Base-by-base conservation (phyloP, 2,888 invertebrate genomes). In the Trachelus iudaicus region DNA sequence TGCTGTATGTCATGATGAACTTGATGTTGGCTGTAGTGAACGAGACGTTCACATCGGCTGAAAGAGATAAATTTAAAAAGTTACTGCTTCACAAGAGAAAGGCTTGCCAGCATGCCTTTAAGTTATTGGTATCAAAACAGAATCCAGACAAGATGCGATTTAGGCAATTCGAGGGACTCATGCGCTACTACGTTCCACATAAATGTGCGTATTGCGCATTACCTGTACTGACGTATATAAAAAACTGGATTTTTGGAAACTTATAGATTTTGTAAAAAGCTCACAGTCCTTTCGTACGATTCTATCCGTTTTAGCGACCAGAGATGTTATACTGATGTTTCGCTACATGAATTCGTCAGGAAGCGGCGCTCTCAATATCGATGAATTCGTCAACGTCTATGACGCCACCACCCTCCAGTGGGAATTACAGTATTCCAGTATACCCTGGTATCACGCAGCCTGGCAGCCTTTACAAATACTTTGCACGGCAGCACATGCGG, bases 11-110 rank as follows among this genome's bases (percentile, higher is more conserved):
- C 73, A 94, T 97, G 83, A 97, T 97, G 97, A 97, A 97, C 92
- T 93, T 97, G 95, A 96, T 97, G 95, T 93, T 97, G 85, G 97
- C 97, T 79, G 97, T 97, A 40, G 97, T 97, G 6, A 97, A 97
- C 91, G 97, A 97, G 92, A 96, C 97, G 1, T 98, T 97, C 90
- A 97, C 97, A 0, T 94, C 95, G 69, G 95, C 96, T 75, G 97
- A 97, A 92, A 95, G 96, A 73, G 96, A 96, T 85, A 98, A 97
- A 91, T 96, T 97, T 85, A 94, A 96, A 86, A 96, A 97, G 87
- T 89, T 98, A 73, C 93, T 97, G 81, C 92, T 97, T 81, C 97
- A 98, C 91, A 94, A 97, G 85, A 93, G 97, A 30, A 94, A 95
- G 87, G 97, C 97, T 0, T 96, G 97, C 88, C 94, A 96, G 71